Evolutionary conservation across 1,140 invertebrate genomes (phyloP).

Genomic region (Drosophila bocki): DNA sequence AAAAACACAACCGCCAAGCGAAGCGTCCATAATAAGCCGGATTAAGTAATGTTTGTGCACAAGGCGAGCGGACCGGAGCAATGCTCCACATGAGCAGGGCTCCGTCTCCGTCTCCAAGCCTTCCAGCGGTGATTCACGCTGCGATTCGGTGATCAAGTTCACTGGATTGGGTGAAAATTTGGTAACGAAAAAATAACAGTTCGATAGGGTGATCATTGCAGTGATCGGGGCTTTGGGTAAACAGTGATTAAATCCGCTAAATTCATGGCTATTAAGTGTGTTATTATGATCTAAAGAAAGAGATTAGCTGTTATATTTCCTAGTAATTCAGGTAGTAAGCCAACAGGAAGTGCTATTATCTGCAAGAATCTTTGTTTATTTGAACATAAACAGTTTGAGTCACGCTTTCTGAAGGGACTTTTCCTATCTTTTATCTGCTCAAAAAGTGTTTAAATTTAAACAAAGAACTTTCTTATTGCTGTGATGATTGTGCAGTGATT

Average conservation of each 20-base stretch:
- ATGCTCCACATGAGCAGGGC: conserved; percentile 40
- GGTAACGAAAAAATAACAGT: conserved; percentile 25
- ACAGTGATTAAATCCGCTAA: conserved; percentile 10
- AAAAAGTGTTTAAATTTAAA: background rate
- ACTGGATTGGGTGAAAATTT: conserved; percentile 45
- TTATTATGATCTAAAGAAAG: background rate
- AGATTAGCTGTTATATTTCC: background rate
- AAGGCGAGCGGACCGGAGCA: conserved; percentile 31
- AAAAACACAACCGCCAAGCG: conserved; percentile 53
- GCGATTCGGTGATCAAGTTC: conserved; percentile 49
- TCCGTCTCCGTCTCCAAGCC: conserved; percentile 8
- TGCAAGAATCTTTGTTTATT: conserved; percentile 1
- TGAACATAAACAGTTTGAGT: conserved; percentile 3
- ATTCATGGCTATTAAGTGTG: conserved; percentile 8
- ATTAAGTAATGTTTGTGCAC: conserved; percentile 72
- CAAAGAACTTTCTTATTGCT: background rate
- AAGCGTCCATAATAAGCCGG: conserved; percentile 78
- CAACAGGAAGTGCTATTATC: conserved; percentile 16
- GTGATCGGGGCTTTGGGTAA: conserved; percentile 11
- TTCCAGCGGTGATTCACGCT: conserved; percentile 39
- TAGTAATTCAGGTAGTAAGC: background rate
- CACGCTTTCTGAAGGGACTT: background rate
- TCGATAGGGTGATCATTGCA: conserved; percentile 28
- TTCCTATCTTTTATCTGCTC: background rate
- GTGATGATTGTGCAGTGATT: background rate